These are phyloP conservation scores for Todus mexicanus DNA, from an alignment of 2,797 vertebrate species.

Conservation along the genomic window DNA sequence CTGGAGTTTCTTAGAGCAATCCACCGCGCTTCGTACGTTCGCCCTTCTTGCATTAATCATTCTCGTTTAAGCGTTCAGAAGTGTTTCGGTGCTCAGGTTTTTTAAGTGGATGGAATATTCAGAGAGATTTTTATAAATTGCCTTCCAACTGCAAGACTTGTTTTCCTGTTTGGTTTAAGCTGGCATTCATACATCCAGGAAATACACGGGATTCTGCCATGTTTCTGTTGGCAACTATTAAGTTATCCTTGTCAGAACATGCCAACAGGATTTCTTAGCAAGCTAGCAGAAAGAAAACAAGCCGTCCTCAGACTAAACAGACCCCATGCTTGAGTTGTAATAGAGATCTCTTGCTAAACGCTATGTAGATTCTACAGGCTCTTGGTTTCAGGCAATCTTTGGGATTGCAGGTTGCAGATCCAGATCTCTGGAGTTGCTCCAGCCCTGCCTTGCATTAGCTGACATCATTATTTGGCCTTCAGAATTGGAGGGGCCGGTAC, in stretches of 20 bases:
- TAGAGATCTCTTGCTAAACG: conserved; percentile 32
- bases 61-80: conserved; percentile 38
- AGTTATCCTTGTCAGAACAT: conserved; percentile 72
- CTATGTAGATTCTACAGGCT: not conserved
- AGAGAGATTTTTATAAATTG: conserved; percentile 61
- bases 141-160: conserved; percentile 57
- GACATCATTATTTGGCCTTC: conserved; percentile 1
- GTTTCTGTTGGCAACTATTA: conserved; percentile 76
- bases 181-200: conserved; percentile 69
- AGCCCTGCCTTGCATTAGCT: not conserved
- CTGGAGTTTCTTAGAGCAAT: not conserved
- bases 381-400: not conserved
- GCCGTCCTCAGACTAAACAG: conserved; percentile 67
- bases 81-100: not conserved
- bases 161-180: conserved; percentile 74
- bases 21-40: not conserved
- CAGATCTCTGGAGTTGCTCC: conserved; percentile 5
- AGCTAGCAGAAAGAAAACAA: conserved; percentile 69
- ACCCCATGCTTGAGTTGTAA: conserved; percentile 22
- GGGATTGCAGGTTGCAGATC: conserved; percentile 7
- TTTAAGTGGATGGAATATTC: conserved; percentile 36
- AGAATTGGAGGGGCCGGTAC: not conserved
- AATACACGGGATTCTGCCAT: conserved; percentile 69
- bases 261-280: conserved; percentile 73
- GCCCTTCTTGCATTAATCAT: conserved; percentile 23